A percentile compares a stretch with the other conserved stretches of the same genome.
phyloP scores from a whole-genome alignment of 2,888 invertebrate genomes.

The Netelia virgata region DNA sequence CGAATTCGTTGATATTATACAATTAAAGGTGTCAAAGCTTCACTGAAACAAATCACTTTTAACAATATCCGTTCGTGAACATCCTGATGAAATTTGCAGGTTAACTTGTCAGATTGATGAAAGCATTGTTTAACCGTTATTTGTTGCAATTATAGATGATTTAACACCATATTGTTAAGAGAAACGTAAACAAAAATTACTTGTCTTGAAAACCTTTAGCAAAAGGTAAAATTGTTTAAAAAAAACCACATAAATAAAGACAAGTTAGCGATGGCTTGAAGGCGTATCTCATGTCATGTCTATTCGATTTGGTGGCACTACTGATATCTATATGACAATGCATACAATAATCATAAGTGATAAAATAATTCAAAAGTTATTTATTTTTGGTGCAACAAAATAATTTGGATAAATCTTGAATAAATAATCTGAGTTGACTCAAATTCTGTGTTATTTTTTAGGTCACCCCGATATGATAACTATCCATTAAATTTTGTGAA shows the following conservation, averaged over 20 bases:
- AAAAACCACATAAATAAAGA: too few species aligned
- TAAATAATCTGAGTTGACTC: neutral
- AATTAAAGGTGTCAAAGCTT: neutral
- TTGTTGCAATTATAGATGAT: neutral
- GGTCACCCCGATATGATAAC: neutral
- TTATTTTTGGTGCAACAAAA: too few species aligned
- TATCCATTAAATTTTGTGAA: neutral
- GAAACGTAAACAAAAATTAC: too few species aligned
- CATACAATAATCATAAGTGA: too few species aligned
- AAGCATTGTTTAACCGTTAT: neutral
- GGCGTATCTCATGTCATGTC: too few species aligned
- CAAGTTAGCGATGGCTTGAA: too few species aligned
- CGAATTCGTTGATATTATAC: neutral
- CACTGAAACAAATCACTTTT: neutral
- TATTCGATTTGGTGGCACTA: too few species aligned
- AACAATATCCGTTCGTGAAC: neutral
- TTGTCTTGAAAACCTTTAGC: too few species aligned
- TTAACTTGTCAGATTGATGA: neutral
- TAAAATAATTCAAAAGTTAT: too few species aligned
- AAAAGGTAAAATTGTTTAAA: too few species aligned
- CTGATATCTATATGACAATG: too few species aligned
- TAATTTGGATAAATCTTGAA: neutral
- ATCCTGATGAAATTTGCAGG: neutral
- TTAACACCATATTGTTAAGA: neutral
- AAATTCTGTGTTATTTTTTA: neutral